These are phyloP conservation scores for Aphelocoma coerulescens DNA, from an alignment of 2,113 vertebrate genomes.

Conservation along the genomic window DNA sequence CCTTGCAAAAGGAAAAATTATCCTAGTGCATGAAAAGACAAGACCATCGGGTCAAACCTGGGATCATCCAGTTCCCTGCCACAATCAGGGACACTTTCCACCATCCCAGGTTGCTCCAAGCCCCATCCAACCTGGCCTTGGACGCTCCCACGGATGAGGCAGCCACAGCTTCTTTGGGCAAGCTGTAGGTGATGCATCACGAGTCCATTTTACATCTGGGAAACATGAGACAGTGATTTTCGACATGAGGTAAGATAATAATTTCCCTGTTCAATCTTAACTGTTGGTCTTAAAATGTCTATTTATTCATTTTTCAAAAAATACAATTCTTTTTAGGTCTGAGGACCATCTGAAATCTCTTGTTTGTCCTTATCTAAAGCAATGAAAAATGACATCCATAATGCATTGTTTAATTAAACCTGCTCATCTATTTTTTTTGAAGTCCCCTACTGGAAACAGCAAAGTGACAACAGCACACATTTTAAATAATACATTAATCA, in stretches of 20 bases:
- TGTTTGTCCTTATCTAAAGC: neutral
- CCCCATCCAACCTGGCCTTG: neutral
- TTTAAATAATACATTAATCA: neutral
- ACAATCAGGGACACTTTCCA: neutral
- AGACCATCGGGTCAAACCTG: neutral
- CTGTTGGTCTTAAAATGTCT: neutral
- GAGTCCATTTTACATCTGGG: neutral
- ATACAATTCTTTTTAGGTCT: neutral
- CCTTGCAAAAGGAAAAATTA: neutral
- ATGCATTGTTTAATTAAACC: neutral
- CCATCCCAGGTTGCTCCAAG: neutral
- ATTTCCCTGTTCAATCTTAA: neutral
- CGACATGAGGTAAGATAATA: neutral
- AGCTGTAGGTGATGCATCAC: neutral
- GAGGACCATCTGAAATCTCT: neutral
- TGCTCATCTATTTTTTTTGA: neutral
- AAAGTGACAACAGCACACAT: neutral
- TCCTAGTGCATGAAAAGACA: neutral
- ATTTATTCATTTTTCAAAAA: neutral
- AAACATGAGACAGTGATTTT: neutral
- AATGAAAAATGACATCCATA: neutral
- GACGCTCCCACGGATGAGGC: neutral
- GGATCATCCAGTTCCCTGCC: neutral
- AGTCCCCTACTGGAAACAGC: accelerated
- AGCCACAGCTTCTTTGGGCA: neutral